Evolutionary conservation across 2,113 vertebrate genomes (phyloP).

Genomic region (Emydura subglobosa): DNA sequence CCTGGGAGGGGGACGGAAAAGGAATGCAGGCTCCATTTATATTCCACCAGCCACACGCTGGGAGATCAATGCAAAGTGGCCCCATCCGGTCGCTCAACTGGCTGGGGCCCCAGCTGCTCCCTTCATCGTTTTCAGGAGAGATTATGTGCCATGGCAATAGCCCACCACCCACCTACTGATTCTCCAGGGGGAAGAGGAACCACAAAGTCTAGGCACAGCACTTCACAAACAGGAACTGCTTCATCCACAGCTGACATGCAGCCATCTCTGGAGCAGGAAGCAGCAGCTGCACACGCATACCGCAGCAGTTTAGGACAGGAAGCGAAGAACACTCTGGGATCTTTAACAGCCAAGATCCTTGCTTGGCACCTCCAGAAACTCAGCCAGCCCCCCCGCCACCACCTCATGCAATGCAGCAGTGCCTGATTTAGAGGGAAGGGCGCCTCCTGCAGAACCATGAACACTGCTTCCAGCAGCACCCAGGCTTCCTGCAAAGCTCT

Average conservation of each 20-base stretch:
- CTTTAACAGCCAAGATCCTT: not conserved
- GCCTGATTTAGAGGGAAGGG: not conserved
- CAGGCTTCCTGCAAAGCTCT: not conserved
- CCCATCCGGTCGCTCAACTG: not conserved
- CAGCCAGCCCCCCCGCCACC: too few species aligned
- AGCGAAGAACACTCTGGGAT: not conserved
- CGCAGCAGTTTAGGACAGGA: not conserved
- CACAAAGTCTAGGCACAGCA: not conserved
- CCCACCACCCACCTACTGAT: not conserved
- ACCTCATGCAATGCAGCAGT: not conserved
- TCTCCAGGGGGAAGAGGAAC: not conserved
- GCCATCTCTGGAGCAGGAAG: not conserved
- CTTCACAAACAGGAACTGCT: not conserved
- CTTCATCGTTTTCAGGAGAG: not conserved
- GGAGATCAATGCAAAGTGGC: too few species aligned
- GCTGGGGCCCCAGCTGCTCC: not conserved
- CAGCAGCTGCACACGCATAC: not conserved
- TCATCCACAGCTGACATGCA: not conserved
- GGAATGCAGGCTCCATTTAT: not conserved
- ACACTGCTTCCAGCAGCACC: not conserved
- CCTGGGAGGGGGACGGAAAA: slow-evolving; percentile 70
- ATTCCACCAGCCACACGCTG: not conserved
- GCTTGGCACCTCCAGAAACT: not conserved
- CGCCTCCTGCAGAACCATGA: not conserved
- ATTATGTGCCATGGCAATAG: too few species aligned